These are phyloP conservation scores for Graptemys geographica DNA, from an alignment of 2,797 vertebrate genomes.

Conservation along the genomic window DNA sequence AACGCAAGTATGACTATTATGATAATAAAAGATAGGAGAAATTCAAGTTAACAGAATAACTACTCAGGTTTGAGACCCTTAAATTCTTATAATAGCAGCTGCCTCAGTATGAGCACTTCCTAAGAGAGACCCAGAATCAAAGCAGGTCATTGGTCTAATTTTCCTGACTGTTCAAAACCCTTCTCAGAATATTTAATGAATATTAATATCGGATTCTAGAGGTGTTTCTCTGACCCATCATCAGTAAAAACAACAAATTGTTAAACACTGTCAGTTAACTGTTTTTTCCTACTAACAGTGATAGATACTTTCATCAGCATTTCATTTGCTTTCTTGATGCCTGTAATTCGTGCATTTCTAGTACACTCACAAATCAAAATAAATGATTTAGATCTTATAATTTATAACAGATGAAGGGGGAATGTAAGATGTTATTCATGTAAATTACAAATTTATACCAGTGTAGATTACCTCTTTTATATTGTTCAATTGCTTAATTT, in stretches of 20 bases:
- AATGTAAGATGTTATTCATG: conserved; percentile 45
- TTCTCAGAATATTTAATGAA: background rate
- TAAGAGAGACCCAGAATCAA: background rate
- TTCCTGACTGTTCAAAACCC: conserved; percentile 12
- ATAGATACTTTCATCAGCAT: conserved; percentile 47
- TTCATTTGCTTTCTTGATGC: conserved; percentile 35
- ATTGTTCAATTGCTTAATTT: conserved; percentile 56
- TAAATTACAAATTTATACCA: conserved; percentile 63
- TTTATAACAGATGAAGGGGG: conserved; percentile 62
- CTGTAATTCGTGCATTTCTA: conserved; percentile 29
- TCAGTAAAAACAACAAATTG: conserved; percentile 42
- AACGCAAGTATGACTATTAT: background rate
- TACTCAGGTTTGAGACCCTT: background rate
- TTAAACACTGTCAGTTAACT: background rate
- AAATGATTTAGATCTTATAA: conserved; percentile 64
- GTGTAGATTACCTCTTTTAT: conserved; percentile 55
- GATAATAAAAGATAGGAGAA: background rate
- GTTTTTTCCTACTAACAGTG: conserved; percentile 22
- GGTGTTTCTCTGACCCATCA: background rate
- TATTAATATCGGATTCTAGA: background rate
- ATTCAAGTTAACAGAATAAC: background rate
- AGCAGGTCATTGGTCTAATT: background rate
- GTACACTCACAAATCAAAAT: conserved; percentile 39
- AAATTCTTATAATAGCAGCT: background rate
- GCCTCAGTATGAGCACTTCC: background rate